A percentile compares a stretch with the other conserved stretches of the same genome.
phyloP scores from a whole-genome alignment of 2,113 vertebrate genomes.

The Brachyhypopomus gauderio region DNA sequence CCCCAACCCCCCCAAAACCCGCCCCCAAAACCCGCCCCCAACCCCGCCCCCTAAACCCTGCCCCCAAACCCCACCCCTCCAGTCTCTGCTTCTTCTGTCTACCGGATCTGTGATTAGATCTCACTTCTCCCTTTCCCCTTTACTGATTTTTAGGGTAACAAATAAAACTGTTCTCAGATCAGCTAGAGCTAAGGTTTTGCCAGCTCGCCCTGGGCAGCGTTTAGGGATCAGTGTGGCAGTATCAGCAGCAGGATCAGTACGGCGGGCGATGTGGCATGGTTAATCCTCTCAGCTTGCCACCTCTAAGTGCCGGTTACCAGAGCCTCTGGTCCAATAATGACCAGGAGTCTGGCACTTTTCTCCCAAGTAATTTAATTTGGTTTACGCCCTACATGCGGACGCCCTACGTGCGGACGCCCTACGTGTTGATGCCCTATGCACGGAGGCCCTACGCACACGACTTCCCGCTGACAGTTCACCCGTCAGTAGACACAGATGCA shows the following conservation, averaged over 20 bases:
- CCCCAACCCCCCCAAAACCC: too few relatives aligned
- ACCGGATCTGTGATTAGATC: background rate
- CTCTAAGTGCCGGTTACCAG: constrained; percentile 52
- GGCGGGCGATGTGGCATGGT: constrained; percentile 22
- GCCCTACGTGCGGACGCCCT: too few relatives aligned
- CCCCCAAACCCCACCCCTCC: too few relatives aligned
- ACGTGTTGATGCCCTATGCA: too few relatives aligned
- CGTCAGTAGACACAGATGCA: constrained; percentile 11
- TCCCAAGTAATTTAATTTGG: constrained; percentile 51
- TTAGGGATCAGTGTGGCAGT: background rate
- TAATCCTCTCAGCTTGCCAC: constrained; percentile 36
- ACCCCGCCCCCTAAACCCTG: background rate
- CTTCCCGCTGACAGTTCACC: constrained; percentile 34
- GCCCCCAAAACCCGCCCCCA: too few relatives aligned
- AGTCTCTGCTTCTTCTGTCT: background rate
- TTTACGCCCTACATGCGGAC: constrained; percentile 35
- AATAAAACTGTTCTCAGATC: constrained; percentile 10
- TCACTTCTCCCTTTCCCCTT: background rate
- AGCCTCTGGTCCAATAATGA: constrained; percentile 49
- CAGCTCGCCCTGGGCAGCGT: background rate
- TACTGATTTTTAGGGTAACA: background rate
- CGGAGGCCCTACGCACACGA: too few relatives aligned
- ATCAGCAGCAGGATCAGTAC: constrained; percentile 7
- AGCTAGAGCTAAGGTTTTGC: background rate
- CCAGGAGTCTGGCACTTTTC: constrained; percentile 48